These are phyloP conservation scores for Ptilorrhoa leucosticta DNA, from an alignment of 2,113 vertebrate species.

Conservation along the genomic window DNA sequence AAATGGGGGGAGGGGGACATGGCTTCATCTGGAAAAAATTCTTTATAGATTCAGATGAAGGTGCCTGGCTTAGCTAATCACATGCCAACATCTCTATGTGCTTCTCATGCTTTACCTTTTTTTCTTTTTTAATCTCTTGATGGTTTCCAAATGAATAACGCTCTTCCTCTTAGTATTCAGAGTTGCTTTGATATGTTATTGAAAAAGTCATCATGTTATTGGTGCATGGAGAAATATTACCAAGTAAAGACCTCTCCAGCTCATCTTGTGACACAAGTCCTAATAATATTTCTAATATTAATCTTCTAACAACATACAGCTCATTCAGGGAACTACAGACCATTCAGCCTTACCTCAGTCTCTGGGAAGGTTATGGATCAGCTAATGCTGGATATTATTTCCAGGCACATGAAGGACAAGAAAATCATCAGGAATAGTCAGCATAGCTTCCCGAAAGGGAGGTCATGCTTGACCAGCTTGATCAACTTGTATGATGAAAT, in stretches of 20 bases:
- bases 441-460: neutral
- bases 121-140: neutral
- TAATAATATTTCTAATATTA: neutral
- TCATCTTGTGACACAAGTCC: neutral
- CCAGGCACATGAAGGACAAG: neutral
- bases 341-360: neutral
- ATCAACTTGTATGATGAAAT: neutral
- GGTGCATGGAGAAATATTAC: neutral
- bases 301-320: neutral
- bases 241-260: neutral
- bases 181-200: neutral
- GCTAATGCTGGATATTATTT: neutral
- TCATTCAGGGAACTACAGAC: neutral
- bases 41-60: neutral
- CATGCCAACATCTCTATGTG: neutral
- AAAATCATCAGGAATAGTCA: neutral
- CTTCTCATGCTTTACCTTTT: rapidly evolving
- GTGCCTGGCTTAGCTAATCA: neutral
- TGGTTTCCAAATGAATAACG: neutral
- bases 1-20: rapidly evolving
- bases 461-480: neutral
- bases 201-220: neutral
- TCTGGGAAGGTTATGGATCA: neutral
- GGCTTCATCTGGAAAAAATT: neutral
- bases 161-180: neutral